Evolutionary conservation across 2,797 vertebrate species (phyloP).

Genomic region (Pyrocephalus nanus): DNA sequence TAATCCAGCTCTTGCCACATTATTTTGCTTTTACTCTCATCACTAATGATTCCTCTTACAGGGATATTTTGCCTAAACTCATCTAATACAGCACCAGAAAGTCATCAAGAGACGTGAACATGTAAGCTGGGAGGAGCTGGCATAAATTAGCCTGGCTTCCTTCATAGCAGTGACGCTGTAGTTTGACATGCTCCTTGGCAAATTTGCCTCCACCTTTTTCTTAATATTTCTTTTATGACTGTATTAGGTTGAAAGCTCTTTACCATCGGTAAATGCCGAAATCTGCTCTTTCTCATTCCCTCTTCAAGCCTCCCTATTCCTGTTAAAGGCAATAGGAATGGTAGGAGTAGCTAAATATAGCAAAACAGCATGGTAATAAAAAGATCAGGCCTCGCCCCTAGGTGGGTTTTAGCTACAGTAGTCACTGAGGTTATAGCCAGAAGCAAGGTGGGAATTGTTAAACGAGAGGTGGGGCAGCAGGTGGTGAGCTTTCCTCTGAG

Average conservation of each 20-base stretch:
- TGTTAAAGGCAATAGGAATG: background rate
- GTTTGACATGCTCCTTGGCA: background rate
- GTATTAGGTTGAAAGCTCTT: background rate
- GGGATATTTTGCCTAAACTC: background rate
- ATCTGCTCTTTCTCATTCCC: background rate
- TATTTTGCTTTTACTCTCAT: background rate
- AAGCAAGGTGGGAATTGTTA: background rate
- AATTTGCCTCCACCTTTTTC: background rate
- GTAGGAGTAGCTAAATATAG: background rate
- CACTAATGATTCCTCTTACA: background rate
- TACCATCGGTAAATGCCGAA: background rate
- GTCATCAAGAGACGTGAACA: fast-evolving
- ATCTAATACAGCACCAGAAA: background rate
- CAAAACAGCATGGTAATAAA: background rate
- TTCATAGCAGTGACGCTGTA: background rate
- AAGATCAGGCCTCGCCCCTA: fast-evolving
- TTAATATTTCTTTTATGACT: background rate
- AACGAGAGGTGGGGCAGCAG: background rate
- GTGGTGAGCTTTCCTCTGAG: background rate
- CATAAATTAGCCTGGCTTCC: background rate
- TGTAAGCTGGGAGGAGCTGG: background rate
- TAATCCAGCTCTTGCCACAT: background rate
- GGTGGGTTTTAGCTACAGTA: background rate
- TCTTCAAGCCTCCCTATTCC: background rate
- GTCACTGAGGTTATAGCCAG: background rate